phyloP scores from a whole-genome alignment of 2,113 vertebrate species.

The Paracanthobrama guichenoti region DNA sequence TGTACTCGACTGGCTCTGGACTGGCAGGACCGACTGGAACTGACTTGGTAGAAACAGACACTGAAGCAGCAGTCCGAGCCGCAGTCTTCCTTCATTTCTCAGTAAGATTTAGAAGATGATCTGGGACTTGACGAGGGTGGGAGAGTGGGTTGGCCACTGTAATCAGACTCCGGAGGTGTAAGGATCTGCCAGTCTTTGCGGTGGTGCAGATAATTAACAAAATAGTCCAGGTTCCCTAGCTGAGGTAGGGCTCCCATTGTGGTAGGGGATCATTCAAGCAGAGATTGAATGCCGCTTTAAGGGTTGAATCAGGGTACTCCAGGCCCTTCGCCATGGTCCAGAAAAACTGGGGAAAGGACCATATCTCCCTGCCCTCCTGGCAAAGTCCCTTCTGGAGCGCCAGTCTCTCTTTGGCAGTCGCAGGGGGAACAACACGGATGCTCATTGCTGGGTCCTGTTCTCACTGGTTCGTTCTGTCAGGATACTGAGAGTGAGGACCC shows the following conservation, averaged over 20 bases:
- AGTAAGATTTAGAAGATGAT: neutral
- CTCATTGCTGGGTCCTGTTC: no score
- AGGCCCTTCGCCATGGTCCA: neutral
- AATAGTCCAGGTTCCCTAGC: neutral
- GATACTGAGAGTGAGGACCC: no score
- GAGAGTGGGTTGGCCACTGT: no score
- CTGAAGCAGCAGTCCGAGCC: neutral
- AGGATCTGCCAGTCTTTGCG: neutral
- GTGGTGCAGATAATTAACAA: neutral
- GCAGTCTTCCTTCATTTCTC: neutral
- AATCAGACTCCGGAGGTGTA: neutral
- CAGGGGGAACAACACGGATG: no score
- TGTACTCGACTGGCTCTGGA: neutral
- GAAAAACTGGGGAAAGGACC: neutral
- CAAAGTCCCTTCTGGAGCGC: neutral
- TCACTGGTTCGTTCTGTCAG: no score
- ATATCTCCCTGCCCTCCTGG: neutral
- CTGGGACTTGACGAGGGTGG: neutral
- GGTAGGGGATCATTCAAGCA: neutral
- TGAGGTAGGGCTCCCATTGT: neutral
- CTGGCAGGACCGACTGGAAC: neutral
- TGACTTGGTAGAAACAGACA: neutral
- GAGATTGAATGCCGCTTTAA: neutral
- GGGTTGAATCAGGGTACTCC: neutral
- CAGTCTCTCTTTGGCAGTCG: neutral